phyloP scores from a whole-genome alignment of 2,888 invertebrate genomes.

The Nymphalis c-album region DNA sequence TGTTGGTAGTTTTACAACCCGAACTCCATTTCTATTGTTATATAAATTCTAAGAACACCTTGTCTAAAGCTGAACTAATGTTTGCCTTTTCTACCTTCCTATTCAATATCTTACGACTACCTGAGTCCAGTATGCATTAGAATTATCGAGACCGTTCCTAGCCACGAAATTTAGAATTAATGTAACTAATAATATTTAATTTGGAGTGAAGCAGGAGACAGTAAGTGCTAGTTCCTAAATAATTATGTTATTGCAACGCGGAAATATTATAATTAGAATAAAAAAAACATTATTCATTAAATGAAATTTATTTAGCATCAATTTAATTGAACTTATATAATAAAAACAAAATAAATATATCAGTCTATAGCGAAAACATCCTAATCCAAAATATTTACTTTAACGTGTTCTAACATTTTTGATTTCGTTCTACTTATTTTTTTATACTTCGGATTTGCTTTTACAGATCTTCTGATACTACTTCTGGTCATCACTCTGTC shows the following conservation, averaged over 20 bases:
- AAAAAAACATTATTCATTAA: not conserved
- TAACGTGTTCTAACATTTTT: constrained; percentile 72
- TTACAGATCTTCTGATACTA: constrained; percentile 71
- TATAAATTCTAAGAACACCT: not conserved
- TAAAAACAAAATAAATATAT: constrained; percentile 34
- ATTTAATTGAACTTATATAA: constrained; percentile 35
- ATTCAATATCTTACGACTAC: constrained; percentile 8
- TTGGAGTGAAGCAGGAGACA: too few relatives aligned
- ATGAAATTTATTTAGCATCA: constrained; percentile 18
- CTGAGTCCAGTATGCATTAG: constrained; percentile 4
- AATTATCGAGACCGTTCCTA: not conserved
- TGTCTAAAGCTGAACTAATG: not conserved
- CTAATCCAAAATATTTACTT: constrained; percentile 71
- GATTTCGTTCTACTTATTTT: constrained; percentile 75
- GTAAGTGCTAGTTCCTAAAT: not conserved
- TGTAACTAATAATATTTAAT: not conserved
- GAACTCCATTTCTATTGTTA: not conserved
- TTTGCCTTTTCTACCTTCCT: constrained; percentile 3
- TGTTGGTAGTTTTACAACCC: not conserved
- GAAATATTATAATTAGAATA: not conserved
- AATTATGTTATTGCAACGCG: not conserved
- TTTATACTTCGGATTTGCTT: constrained; percentile 78
- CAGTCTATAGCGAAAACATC: constrained; percentile 22
- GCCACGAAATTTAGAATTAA: not conserved
- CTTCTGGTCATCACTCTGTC: constrained; percentile 75